These are phyloP conservation scores for Micromys minutus DNA, from an alignment of 2,113 vertebrate species.

Conservation along the genomic window DNA sequence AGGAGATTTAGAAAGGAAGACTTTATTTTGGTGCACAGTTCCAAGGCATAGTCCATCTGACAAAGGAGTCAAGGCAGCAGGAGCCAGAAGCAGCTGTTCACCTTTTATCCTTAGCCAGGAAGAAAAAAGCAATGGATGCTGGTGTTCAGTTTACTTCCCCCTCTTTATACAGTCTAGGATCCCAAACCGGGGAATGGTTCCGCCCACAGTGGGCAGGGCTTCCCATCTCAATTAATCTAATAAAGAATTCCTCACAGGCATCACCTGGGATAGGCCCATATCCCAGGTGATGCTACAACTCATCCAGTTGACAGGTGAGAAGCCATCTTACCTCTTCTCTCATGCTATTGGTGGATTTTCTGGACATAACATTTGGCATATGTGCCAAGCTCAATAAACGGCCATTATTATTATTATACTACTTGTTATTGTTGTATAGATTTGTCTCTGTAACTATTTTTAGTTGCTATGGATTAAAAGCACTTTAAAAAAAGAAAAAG, in stretches of 20 bases:
- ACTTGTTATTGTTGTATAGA: background rate
- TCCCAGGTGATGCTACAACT: background rate
- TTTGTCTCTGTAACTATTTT: slow-evolving; percentile 12
- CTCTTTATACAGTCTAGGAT: background rate
- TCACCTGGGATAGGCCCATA: background rate
- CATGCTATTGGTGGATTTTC: background rate
- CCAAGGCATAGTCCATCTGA: background rate
- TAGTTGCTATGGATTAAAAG: background rate
- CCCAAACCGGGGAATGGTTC: background rate
- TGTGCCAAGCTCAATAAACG: background rate
- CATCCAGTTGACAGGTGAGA: background rate
- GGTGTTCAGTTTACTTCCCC: background rate
- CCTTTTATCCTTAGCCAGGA: background rate
- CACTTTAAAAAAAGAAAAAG: too few species aligned
- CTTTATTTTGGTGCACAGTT: too few species aligned
- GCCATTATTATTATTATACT: background rate
- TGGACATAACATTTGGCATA: background rate
- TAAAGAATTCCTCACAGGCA: background rate
- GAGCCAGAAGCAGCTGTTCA: background rate
- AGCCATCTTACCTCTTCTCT: background rate
- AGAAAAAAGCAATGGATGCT: background rate
- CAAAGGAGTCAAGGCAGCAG: background rate
- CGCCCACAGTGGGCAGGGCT: background rate
- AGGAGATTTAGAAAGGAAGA: background rate
- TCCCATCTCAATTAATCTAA: background rate